Base-by-base conservation (phyloP, 2,797 vertebrate species). In the Allenopithecus nigroviridis region DNA sequence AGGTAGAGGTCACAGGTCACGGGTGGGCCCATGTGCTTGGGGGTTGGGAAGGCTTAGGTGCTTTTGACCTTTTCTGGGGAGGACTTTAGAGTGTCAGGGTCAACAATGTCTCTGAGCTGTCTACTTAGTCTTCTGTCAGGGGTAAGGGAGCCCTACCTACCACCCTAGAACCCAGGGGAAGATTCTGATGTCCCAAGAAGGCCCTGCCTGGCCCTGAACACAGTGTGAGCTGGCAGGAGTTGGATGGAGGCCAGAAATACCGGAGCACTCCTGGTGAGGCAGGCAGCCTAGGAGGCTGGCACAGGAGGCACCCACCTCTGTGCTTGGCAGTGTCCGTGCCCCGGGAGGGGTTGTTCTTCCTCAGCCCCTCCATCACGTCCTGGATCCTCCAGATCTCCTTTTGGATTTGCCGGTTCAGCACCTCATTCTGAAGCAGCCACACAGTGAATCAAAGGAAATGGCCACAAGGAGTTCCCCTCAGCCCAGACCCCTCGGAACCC, bases 301-400 rank as follows among this genome's bases (percentile, higher is more conserved):
- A 72, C 79, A 46, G 0, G 0, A 12, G 22, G 79, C 0, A 1
- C 97, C 93, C 98, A 99, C 99, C 99, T 99, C 99, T 99, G 98
- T 99, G 99, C 98, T 99, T 99, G 98, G 99, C 99, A 0, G 99
- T 99, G 98, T 99, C 99, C 0, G 99, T 99, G 96, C 99, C 99
- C 26, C 99, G 99, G 88, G 99, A 99, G 0, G 99, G 99, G 97
- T 99, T 99, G 95, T 99, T 99, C 98, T 99, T 99, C 98, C 99
- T 99, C 95, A 99, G 99, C 80, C 99, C 99, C 97, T 99, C 99
- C 98, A 99, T 99, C 53, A 99, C 99, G 1, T 99, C 99, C 98
- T 99, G 99, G 96, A 99, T 99, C 97, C 99, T 99, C 99, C 99
- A 99, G 98, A 99, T 99, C 98, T 99, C 99, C 98, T 99, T 99